Percentiles rank a stretch among this genome's conserved stretches.
Evolutionary conservation across 2,888 invertebrate species (phyloP).

Genomic region (Limulus polyphemus): DNA sequence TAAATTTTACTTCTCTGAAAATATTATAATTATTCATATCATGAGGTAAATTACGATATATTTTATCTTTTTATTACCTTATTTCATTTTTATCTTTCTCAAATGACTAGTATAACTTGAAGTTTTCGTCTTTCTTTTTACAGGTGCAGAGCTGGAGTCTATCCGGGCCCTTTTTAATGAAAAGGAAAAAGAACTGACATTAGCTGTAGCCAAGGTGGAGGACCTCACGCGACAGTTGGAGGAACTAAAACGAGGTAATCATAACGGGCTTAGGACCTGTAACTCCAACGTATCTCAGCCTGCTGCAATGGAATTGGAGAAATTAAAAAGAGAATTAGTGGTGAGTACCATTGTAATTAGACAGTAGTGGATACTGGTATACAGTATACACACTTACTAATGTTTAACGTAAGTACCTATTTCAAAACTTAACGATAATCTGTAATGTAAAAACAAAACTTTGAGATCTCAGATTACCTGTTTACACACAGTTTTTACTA

Average conservation of each 20-base stretch:
- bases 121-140: background rate
- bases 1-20: too few relatives aligned
- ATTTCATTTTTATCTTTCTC: too few relatives aligned
- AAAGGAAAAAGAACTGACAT: conserved; percentile 88
- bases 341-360: conserved; percentile 45
- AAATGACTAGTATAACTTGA: too few relatives aligned
- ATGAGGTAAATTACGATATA: too few relatives aligned
- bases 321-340: conserved; percentile 79
- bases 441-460: too few relatives aligned
- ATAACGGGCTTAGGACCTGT: conserved; percentile 20
- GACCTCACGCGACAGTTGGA: conserved; percentile 89
- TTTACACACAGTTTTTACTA: too few relatives aligned
- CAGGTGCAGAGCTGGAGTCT: conserved; percentile 84
- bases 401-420: too few relatives aligned
- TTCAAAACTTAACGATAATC: too few relatives aligned
- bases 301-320: conserved; percentile 61
- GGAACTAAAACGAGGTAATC: conserved; percentile 54
- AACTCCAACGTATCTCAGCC: conserved; percentile 24
- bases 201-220: conserved; percentile 94
- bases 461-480: too few relatives aligned
- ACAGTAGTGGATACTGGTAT: background rate
- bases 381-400: too few relatives aligned
- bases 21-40: too few relatives aligned
- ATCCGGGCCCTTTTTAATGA: conserved; percentile 92
- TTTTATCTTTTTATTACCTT: too few relatives aligned